These are phyloP conservation scores for Acronicta psi DNA, from an alignment of 2,888 invertebrate species.

Conservation along the genomic window DNA sequence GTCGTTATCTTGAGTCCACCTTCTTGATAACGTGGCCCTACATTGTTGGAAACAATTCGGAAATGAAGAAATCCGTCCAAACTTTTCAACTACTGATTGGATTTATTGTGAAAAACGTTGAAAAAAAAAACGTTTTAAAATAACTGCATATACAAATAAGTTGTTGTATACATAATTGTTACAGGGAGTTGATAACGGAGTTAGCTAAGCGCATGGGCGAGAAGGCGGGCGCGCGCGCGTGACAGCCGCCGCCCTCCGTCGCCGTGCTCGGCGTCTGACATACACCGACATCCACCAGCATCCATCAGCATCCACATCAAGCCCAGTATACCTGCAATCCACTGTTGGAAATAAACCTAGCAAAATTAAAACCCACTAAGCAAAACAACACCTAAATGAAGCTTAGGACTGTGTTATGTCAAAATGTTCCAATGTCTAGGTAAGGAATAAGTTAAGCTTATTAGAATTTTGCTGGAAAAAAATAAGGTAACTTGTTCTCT, in stretches of 20 bases:
- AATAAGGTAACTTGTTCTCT: too few species aligned
- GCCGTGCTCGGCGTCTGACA: constrained; percentile 74
- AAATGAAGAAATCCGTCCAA: too few species aligned
- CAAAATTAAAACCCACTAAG: background rate
- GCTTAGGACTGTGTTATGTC: background rate
- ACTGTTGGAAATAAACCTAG: background rate
- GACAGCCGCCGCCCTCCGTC: constrained; percentile 60
- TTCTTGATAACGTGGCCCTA: too few species aligned
- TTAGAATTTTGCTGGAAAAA: too few species aligned
- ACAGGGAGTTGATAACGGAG: constrained; percentile 82
- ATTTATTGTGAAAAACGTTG: too few species aligned
- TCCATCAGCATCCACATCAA: background rate
- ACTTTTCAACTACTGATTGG: too few species aligned
- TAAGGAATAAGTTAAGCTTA: background rate
- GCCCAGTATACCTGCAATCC: background rate
- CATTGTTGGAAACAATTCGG: too few species aligned
- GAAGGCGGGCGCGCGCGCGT: constrained; percentile 70
- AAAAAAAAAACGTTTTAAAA: too few species aligned
- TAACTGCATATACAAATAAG: too few species aligned
- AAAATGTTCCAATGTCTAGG: background rate
- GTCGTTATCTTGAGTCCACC: too few species aligned
- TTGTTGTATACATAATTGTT: constrained; percentile 60
- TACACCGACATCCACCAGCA: constrained; percentile 6
- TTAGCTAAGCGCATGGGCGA: constrained; percentile 81
- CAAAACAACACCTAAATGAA: too few species aligned